Evolutionary conservation across 2,113 vertebrate genomes (phyloP), one percentile per base, ranked within the genome.

Genomic region (Spermophilus dauricus): DNA sequence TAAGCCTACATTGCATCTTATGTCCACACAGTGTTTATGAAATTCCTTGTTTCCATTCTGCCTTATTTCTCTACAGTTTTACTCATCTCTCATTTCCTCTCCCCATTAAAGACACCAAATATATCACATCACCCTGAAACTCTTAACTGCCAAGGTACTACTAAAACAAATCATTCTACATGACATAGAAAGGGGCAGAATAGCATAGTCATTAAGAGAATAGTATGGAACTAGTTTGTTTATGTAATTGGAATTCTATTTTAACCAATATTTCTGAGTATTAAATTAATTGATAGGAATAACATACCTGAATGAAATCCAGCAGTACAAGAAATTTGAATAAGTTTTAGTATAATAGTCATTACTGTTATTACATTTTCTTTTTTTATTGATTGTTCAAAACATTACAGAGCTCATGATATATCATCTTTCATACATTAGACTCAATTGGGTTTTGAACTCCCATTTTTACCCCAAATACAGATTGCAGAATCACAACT

Each of bases 101-200:
- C 20, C 10, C 17, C 14, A 4, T 20, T 81, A 39, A 51, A 56
- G 45, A 82, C 17, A 58, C 5, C 8, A 32, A 1, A 65, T 24
- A 30, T 28, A 14, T 16, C 26, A 22, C 3, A 42, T 4, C n/a
- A 17, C 37, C 6, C 4, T 16, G 4, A 5, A 75, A 26, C 8
- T 70, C 2, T 45, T 26, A 11, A 24, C 10, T 3, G 18, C 6
- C 2, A 5, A 65, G 2, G 11, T 24, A 5, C 7, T 24, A 34
- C 30, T 20, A 16, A 65, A n/a, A 26, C 8, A 39, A 24, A 1
- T 34, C n/a, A 28, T 11, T 14, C 14, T 0, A 5, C 4, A 39
- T 32, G 34, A 0, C 18, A 2, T 9, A 3, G 22, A 56, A 67
- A 56, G 18, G 13, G 2, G 3, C 30, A 6, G 2, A 13, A 30